These are phyloP conservation scores for Leptestheria dahalacensis DNA, from an alignment of 1,140 invertebrate genomes.

Conservation along the genomic window DNA sequence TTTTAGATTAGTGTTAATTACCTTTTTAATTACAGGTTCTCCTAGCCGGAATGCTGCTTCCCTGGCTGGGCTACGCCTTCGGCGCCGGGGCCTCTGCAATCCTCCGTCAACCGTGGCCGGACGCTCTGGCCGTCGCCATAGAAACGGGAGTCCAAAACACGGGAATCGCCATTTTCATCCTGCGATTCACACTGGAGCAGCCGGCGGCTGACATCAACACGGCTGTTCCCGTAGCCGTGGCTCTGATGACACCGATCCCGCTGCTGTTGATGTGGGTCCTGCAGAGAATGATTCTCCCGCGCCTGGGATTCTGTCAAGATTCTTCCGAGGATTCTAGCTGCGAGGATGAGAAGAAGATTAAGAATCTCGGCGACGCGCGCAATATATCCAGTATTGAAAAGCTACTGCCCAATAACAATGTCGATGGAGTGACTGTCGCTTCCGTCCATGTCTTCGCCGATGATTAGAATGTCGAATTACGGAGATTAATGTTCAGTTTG, in stretches of 20 bases:
- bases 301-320: not conserved
- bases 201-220: slow-evolving; percentile 67
- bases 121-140: slow-evolving; percentile 71
- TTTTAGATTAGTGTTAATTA: too few relatives aligned
- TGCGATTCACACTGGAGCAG: slow-evolving; percentile 49
- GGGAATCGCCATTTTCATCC: slow-evolving; percentile 73
- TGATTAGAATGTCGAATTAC: not conserved
- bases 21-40: slow-evolving; percentile 48
- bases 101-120: slow-evolving; percentile 42
- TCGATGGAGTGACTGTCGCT: not conserved
- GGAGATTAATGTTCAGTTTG: too few relatives aligned
- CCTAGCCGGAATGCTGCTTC: slow-evolving; percentile 63
- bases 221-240: slow-evolving; percentile 73
- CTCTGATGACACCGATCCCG: slow-evolving; percentile 85
- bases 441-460: not conserved
- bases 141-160: slow-evolving; percentile 95
- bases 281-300: slow-evolving; percentile 16
- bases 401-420: slow-evolving; percentile 8
- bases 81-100: slow-evolving; percentile 46
- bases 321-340: not conserved
- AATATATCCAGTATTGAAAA: slow-evolving; percentile 2
- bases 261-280: slow-evolving; percentile 32
- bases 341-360: not conserved
- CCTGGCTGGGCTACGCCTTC: slow-evolving; percentile 69
- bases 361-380: not conserved